Conservation (phyloP, 1,140 invertebrate genomes). For the Drosophila busckii region DNA sequence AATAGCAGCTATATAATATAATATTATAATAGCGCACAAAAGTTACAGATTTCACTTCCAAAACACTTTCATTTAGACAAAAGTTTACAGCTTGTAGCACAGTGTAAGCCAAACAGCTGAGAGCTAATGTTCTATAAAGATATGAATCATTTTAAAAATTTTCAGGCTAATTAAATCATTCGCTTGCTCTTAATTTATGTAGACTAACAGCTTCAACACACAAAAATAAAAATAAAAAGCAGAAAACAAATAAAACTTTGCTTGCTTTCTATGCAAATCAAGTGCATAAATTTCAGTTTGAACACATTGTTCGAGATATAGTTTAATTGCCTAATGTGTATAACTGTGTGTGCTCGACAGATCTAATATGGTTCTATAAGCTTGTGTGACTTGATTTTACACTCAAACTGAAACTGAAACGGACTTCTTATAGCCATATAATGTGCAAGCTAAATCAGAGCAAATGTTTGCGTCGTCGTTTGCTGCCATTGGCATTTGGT, state of each 20-base stretch:
- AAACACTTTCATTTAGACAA: slow-evolving; percentile 24
- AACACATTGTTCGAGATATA: slow-evolving; percentile 1
- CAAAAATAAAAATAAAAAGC: no score
- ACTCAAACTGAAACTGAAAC: no score
- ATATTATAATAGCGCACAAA: no score
- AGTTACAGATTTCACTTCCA: slow-evolving; percentile 23
- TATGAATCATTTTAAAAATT: no score
- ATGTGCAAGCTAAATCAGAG: slow-evolving; percentile 9
- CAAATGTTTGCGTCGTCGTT: slow-evolving; percentile 33
- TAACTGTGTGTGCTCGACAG: slow-evolving; percentile 10
- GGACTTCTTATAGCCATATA: no score
- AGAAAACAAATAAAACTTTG: no score
- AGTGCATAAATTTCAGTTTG: slow-evolving; percentile 11
- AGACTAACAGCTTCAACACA: no score
- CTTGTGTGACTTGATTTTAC: slow-evolving; percentile 11
- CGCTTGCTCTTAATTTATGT: no score
- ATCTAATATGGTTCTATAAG: slow-evolving; percentile 19
- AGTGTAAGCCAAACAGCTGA: no score
- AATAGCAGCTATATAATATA: no score
- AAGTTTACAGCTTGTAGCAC: not conserved
- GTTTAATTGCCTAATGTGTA: slow-evolving; percentile 2
- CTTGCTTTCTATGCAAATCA: slow-evolving; percentile 34
- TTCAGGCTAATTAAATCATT: no score
- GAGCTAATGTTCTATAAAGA: no score
- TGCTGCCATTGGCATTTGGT: slow-evolving; percentile 69